Conservation (phyloP, 1,140 invertebrate genomes). For the Goniozus legneri region DNA sequence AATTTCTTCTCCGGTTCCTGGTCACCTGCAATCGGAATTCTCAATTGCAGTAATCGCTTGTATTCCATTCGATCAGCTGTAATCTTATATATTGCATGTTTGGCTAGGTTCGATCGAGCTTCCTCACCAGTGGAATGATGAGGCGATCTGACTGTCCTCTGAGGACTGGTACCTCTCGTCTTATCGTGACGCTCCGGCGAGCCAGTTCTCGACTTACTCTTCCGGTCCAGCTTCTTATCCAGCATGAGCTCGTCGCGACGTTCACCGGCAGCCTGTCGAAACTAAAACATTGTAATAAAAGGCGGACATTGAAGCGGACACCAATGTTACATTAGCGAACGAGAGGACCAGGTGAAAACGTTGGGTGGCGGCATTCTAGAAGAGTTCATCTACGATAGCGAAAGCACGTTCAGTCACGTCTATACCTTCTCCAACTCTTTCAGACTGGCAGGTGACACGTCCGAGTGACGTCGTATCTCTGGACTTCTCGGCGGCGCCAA, state of each 20-base stretch:
- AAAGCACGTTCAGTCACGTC: no score
- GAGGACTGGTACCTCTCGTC: slow-evolving; percentile 41
- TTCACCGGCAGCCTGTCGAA: slow-evolving; percentile 58
- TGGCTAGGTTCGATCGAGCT: background rate
- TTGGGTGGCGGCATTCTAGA: no score
- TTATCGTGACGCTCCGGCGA: slow-evolving; percentile 40
- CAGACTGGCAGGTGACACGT: slow-evolving; percentile 77
- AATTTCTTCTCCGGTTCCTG: no score
- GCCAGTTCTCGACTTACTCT: slow-evolving; percentile 50
- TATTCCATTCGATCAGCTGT: no score
- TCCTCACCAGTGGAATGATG: slow-evolving; percentile 10
- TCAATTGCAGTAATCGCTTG: no score
- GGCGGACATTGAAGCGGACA: no score
- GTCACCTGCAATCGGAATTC: no score
- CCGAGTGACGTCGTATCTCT: slow-evolving; percentile 74
- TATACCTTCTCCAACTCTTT: slow-evolving; percentile 83
- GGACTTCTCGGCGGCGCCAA: slow-evolving; percentile 75
- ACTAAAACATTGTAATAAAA: slow-evolving; percentile 56
- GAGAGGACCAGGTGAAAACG: no score
- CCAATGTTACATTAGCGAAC: no score
- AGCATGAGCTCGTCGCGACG: slow-evolving; percentile 51
- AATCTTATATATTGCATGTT: no score
- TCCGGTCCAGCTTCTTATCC: slow-evolving; percentile 54
- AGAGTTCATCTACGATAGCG: no score
- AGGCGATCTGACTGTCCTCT: slow-evolving; percentile 25